Evolutionary conservation across 2,113 vertebrate genomes (phyloP).

Genomic region (Poecilia latipinna): DNA sequence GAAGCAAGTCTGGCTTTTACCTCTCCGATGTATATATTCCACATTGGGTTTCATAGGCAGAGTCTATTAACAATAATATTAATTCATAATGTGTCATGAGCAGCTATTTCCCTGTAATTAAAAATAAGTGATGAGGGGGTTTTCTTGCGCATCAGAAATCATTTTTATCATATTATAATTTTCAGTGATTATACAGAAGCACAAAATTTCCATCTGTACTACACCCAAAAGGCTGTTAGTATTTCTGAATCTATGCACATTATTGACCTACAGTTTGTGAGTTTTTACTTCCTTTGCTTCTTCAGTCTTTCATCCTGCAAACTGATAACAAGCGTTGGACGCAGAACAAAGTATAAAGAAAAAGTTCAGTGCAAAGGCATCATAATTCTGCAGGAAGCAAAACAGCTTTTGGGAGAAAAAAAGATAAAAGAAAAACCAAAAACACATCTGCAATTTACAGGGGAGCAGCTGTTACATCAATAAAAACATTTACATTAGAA

Average conservation of each 20-base stretch:
- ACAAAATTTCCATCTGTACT: background rate
- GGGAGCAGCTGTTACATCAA: background rate
- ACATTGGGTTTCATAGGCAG: too few relatives aligned
- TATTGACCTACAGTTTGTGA: background rate
- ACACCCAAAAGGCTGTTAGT: background rate
- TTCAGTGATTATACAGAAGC: too few relatives aligned
- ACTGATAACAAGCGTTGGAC: background rate
- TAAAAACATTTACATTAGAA: conserved; percentile 4
- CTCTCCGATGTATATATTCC: too few relatives aligned
- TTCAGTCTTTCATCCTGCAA: background rate
- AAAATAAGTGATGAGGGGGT: too few relatives aligned
- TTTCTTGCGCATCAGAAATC: too few relatives aligned
- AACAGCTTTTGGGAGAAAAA: conserved; percentile 9
- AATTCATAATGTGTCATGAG: too few relatives aligned
- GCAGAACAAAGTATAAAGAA: background rate
- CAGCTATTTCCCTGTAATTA: too few relatives aligned
- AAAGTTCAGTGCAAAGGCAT: background rate
- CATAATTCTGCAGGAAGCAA: conserved; percentile 11
- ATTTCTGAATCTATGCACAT: background rate
- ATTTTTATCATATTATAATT: too few relatives aligned
- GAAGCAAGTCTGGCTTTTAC: too few relatives aligned
- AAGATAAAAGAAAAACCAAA: conserved; percentile 2
- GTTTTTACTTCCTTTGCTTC: background rate
- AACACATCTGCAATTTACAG: background rate
- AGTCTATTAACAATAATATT: too few relatives aligned